Base-by-base conservation (phyloP, 2,797 vertebrate genomes). In the Galagoides demidoff region DNA sequence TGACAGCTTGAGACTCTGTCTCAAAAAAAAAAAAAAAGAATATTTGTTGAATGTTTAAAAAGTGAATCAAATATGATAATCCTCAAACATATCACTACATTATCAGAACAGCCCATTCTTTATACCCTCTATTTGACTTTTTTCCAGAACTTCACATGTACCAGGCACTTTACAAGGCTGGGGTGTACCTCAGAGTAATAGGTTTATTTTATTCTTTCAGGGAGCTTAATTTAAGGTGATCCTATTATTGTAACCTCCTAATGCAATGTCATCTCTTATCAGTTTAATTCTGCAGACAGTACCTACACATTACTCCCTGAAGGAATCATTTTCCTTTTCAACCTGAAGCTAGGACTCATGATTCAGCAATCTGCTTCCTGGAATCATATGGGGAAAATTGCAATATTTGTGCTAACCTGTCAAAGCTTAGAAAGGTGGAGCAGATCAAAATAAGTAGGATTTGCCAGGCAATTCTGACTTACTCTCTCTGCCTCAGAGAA, bases 181-280 rank as follows among this genome's bases (percentile, higher is more conserved):
- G 95, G 52, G 85, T 92, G 92, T 96, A 93, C n/a, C 81, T 95
- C 81, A 83, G 79, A 95, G 71, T 92, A 94, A 96, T 57, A 92
- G 95, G 64, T 87, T 94, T 93, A 93, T 97, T 96, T 95, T 96
- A 95, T 90, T 97, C 96, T 95, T 94, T 95, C 57, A 49, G n/a
- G n/a, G 73, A 95, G 55, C 86, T 91, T 91, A 94, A 97, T 97
- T 96, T 94, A 97, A 95, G 91, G 71, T 71, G 96, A 96, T 93
- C 81, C 71, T 90, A 92, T 96, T 95, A 92, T 59, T 43, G 89
- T 79, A 85, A 95, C 81, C 89, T 95, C 90, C 89, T 95, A 87
- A 90, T 76, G 81, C 89, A 95, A 92, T 93, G 84, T 90, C 96
- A 97, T 68, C 25, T 43, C 81, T 94, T 95, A 95, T 96, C 96